Evolutionary conservation across 1,140 invertebrate genomes (phyloP), one percentile per base, ranked within the genome.

Genomic region (Ericerus pela): DNA sequence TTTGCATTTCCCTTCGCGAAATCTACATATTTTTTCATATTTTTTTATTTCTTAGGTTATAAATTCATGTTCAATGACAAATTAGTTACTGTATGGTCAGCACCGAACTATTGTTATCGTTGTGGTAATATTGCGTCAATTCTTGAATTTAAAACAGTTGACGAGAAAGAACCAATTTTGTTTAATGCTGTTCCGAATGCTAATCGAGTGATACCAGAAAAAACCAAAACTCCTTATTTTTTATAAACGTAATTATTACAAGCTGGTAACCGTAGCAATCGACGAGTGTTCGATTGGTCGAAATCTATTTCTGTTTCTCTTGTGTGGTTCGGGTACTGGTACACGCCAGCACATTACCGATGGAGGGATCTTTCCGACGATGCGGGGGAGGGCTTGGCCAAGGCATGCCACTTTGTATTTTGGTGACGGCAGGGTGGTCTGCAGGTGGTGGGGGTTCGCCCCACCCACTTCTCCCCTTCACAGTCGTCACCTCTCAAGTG

Each of bases 11-110:
- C 29, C 31, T 1, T 47, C 37, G 31, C 27, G 14, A 54, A 58
- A 18, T 56, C 29, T 55, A 47, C 24, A 22, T 58, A 24, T 55
- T 33, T 58, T 57, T 59, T 62, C 18, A 28, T 29, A 26, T 57
- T 28, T 58, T 55, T 64, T 62, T 67, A 62, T 53, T 62, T 73
- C 73, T 26, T 69, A 86, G 85, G 89, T 61, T 91, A 80, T 69
- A 96, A 93, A 73, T 96, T 93, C 67, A 92, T 95, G 84, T 97
- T 96, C 71, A 82, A 95, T 67, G 80, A 92, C 60, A 85, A 88
- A 71, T 72, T 97, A 61, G 89, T 96, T 4, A 96, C 93, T 2
- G 88, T 97, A 2, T 96, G 93, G 93, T 96, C 91, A 27, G 94
- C 91, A 12, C 92, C 91, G 0, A 96, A 96, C 72, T 95, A 96